phyloP scores from a whole-genome alignment of 2,888 invertebrate species.

The Electrophaes corylata region DNA sequence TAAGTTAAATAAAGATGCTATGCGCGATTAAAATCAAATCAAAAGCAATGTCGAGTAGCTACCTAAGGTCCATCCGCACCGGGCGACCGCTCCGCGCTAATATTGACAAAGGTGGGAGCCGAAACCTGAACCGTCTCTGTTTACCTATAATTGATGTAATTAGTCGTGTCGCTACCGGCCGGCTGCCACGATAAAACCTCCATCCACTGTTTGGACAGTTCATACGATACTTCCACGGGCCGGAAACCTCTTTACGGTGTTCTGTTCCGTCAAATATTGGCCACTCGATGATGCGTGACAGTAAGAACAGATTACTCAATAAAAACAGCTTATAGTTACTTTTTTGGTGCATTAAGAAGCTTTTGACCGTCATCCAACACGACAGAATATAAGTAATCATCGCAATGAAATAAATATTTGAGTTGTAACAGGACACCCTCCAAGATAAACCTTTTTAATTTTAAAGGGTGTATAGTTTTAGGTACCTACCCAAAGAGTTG shows the following conservation, averaged over 20 bases:
- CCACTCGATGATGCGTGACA: constrained; percentile 76
- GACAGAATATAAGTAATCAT: background rate
- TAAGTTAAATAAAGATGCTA: background rate
- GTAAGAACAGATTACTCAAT: constrained; percentile 58
- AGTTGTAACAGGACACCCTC: constrained; percentile 1
- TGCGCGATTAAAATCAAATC: background rate
- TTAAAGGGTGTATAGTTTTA: background rate
- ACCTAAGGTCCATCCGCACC: constrained; percentile 21
- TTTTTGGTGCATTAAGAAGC: constrained; percentile 13
- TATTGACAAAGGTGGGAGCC: constrained; percentile 80
- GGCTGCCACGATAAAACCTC: constrained; percentile 72
- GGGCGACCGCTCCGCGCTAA: constrained; percentile 60
- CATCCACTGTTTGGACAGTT: constrained; percentile 72
- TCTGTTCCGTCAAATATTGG: constrained; percentile 79
- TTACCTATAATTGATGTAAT: constrained; percentile 84
- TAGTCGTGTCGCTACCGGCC: constrained; percentile 76
- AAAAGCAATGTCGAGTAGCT: constrained; percentile 9
- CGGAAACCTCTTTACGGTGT: constrained; percentile 80
- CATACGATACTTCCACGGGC: constrained; percentile 79
- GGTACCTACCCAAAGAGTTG: background rate
- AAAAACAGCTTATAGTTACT: constrained; percentile 25
- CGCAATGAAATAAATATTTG: constrained; percentile 1
- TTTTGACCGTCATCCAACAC: constrained; percentile 6
- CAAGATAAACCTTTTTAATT: background rate
- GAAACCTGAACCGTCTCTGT: constrained; percentile 76